Percentiles rank a stretch among this genome's conserved stretches.
Evolutionary conservation across 1,140 invertebrate genomes (phyloP).

Genomic region (Heliconius himera): DNA sequence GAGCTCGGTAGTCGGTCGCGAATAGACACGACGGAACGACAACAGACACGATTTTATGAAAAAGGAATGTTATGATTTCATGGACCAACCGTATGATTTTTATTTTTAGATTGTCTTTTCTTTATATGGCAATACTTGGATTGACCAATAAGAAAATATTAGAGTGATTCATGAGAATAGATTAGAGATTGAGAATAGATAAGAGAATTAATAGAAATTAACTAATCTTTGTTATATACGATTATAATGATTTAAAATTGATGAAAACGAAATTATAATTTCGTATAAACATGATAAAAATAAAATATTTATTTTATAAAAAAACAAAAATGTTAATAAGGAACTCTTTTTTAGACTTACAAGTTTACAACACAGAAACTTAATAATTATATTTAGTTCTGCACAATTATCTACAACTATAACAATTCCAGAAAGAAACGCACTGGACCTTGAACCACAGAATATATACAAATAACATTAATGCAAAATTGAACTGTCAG

Average conservation of each 20-base stretch:
- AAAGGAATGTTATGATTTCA: slow-evolving; percentile 49
- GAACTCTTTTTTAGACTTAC: too few species aligned
- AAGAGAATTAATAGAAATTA: too few species aligned
- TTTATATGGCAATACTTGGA: slow-evolving; percentile 52
- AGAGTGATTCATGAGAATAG: too few species aligned
- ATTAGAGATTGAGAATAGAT: too few species aligned
- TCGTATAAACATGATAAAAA: too few species aligned
- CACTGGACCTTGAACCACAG: neutral
- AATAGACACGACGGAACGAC: slow-evolving; percentile 57
- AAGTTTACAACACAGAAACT: too few species aligned
- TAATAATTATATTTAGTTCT: neutral
- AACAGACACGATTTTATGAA: slow-evolving; percentile 47
- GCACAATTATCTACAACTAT: neutral
- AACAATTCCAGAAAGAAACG: neutral
- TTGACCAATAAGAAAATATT: slow-evolving; percentile 36
- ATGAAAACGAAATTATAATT: too few species aligned
- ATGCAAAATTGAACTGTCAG: neutral
- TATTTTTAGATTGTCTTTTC: slow-evolving; percentile 35
- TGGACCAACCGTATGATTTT: slow-evolving; percentile 36
- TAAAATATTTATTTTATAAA: too few species aligned
- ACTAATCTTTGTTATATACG: too few species aligned
- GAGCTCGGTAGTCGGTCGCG: slow-evolving; percentile 41
- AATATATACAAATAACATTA: neutral
- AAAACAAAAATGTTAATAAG: too few species aligned
- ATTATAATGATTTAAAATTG: too few species aligned